Evolutionary conservation across 1,140 invertebrate genomes (phyloP).

Genomic region (Euwallacea similis): DNA sequence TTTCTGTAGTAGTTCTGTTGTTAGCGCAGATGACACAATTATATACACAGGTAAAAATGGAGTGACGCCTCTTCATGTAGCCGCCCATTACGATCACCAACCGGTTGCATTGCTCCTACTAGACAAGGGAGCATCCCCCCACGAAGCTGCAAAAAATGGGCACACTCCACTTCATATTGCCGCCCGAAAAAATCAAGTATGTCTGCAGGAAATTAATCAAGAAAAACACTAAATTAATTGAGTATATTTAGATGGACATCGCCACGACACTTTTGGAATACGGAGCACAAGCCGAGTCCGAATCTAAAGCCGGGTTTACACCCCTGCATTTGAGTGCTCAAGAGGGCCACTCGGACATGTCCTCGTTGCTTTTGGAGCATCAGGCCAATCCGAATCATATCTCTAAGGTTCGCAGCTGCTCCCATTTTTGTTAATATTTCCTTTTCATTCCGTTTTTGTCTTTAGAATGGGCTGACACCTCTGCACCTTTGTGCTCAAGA

Average conservation of each 20-base stretch:
- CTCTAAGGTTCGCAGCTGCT: slow-evolving; percentile 63
- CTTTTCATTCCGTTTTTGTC: slow-evolving; percentile 13
- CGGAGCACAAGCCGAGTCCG: slow-evolving; percentile 82
- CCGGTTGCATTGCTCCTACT: slow-evolving; percentile 88
- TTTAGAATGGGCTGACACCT: slow-evolving; percentile 83
- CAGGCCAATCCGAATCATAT: slow-evolving; percentile 76
- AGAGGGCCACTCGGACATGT: slow-evolving; percentile 92
- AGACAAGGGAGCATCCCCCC: slow-evolving; percentile 92
- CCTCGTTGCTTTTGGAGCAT: slow-evolving; percentile 78
- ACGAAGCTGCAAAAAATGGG: slow-evolving; percentile 96
- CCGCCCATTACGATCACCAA: slow-evolving; percentile 96
- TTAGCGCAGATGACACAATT: neutral
- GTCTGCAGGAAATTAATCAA: slow-evolving; percentile 27
- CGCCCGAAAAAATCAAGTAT: slow-evolving; percentile 94
- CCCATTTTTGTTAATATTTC: neutral
- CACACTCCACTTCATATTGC: slow-evolving; percentile 98
- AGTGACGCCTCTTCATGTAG: slow-evolving; percentile 96
- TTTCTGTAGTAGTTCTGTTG: neutral
- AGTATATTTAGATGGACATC: slow-evolving; percentile 71
- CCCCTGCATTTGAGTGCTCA: slow-evolving; percentile 92
- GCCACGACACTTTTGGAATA: slow-evolving; percentile 93
- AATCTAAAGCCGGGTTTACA: slow-evolving; percentile 83
- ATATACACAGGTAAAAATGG: slow-evolving; percentile 74
- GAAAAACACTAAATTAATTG: neutral
- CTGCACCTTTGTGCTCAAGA: slow-evolving; percentile 92